These are phyloP conservation scores for Hemaris fuciformis DNA, from an alignment of 2,888 invertebrate species.

Conservation along the genomic window DNA sequence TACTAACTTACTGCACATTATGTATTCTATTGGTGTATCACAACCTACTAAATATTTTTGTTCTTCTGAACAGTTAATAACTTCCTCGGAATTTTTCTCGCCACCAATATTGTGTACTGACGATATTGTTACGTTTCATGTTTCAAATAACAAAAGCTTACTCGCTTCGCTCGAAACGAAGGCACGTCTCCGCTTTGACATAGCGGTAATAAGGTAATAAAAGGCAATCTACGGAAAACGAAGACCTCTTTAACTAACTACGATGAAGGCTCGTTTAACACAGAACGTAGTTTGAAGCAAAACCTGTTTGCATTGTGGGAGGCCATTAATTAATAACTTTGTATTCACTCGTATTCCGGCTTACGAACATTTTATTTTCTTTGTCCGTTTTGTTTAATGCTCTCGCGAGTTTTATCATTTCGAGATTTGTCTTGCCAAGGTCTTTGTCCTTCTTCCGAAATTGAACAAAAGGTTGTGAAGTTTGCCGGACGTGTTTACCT, in stretches of 20 bases:
- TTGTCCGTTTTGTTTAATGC: slow-evolving; percentile 22
- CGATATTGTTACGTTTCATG: not conserved
- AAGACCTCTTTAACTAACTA: slow-evolving; percentile 10
- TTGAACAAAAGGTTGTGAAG: slow-evolving; percentile 8
- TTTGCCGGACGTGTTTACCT: slow-evolving; percentile 5
- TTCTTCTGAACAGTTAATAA: too few relatives aligned
- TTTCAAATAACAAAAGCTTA: not conserved
- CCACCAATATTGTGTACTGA: not conserved
- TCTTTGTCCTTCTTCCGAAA: slow-evolving; percentile 6
- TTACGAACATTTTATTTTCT: slow-evolving; percentile 23
- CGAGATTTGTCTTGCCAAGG: slow-evolving; percentile 18
- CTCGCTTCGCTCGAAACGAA: not conserved
- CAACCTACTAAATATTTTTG: not conserved
- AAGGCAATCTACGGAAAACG: not conserved
- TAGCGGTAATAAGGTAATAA: not conserved
- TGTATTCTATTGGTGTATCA: too few relatives aligned
- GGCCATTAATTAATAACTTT: slow-evolving; percentile 36
- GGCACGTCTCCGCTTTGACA: not conserved
- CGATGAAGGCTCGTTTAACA: slow-evolving; percentile 19
- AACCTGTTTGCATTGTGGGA: slow-evolving; percentile 27
- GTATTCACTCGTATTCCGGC: slow-evolving; percentile 21
- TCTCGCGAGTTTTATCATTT: slow-evolving; percentile 22
- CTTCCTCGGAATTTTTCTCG: not conserved
- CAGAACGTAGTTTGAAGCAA: slow-evolving; percentile 23
- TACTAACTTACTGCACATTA: too few relatives aligned